Evolutionary conservation across 2,888 invertebrate genomes (phyloP).

Genomic region (Tetranychus piercei): DNA sequence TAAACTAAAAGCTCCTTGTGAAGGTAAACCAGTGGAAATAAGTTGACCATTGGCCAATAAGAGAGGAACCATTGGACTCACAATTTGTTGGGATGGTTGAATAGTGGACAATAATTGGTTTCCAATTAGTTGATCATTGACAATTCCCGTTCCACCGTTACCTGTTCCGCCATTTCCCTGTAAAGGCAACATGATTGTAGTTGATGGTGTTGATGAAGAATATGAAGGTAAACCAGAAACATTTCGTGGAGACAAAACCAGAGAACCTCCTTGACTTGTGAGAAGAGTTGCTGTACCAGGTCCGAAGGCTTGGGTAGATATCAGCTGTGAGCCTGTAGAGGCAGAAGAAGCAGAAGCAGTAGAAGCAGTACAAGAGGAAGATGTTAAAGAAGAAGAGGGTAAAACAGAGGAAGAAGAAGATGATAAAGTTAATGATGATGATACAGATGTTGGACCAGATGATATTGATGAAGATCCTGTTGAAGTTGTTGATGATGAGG

Average conservation of each 20-base stretch:
- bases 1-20: background rate
- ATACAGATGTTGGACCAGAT: background rate
- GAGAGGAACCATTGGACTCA: background rate
- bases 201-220: constrained; percentile 15
- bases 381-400: background rate
- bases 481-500: background rate
- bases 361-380: background rate
- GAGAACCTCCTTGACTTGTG: background rate
- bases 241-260: constrained; percentile 12
- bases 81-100: constrained; percentile 10
- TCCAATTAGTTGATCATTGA: background rate
- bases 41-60: background rate
- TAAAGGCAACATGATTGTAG: constrained; percentile 7
- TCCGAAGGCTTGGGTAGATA: background rate
- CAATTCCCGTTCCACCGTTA: background rate
- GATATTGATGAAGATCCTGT: background rate
- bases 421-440: background rate
- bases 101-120: constrained; percentile 3
- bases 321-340: background rate
- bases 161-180: background rate
- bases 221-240: constrained; percentile 9
- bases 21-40: background rate
- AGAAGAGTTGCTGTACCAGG: background rate
- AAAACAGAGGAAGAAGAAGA: background rate
- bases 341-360: background rate